Conservation (phyloP, 2,888 invertebrate species). For the Orgyia antiqua region DNA sequence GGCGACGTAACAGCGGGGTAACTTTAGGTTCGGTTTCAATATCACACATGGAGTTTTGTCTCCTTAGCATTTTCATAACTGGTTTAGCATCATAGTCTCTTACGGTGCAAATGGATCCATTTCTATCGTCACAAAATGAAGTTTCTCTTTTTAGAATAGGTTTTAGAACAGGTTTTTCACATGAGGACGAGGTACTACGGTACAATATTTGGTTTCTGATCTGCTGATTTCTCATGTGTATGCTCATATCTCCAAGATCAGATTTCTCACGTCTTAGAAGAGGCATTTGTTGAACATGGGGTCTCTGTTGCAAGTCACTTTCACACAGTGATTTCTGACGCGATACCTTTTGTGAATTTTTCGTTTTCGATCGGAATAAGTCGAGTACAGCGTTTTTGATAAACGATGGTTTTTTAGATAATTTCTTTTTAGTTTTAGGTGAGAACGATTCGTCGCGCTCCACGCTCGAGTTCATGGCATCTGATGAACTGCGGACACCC, state of each 20-base stretch:
- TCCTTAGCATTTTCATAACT: constrained; percentile 52
- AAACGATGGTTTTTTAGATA: constrained; percentile 76
- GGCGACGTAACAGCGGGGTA: constrained; percentile 72
- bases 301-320: constrained; percentile 66
- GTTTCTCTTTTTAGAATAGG: constrained; percentile 72
- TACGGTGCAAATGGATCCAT: constrained; percentile 63
- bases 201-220: constrained; percentile 70
- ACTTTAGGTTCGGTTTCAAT: constrained; percentile 77
- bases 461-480: constrained; percentile 71
- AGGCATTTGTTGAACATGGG: constrained; percentile 45
- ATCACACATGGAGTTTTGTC: constrained; percentile 74
- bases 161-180: constrained; percentile 66
- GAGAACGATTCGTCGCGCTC: constrained; percentile 74
- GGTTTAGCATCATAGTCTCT: constrained; percentile 70
- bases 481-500: constrained; percentile 76
- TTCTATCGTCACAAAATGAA: constrained; percentile 71
- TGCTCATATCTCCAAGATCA: constrained; percentile 60
- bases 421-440: constrained; percentile 78
- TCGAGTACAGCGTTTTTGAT: constrained; percentile 76
- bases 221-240: constrained; percentile 64
- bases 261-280: constrained; percentile 70
- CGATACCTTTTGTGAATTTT: constrained; percentile 68
- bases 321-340: constrained; percentile 73
- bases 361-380: constrained; percentile 74
- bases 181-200: constrained; percentile 70